Evolutionary conservation across 2,113 vertebrate species (phyloP), one percentile per base, ranked within the genome.

Genomic region (Prionailurus viverrinus): DNA sequence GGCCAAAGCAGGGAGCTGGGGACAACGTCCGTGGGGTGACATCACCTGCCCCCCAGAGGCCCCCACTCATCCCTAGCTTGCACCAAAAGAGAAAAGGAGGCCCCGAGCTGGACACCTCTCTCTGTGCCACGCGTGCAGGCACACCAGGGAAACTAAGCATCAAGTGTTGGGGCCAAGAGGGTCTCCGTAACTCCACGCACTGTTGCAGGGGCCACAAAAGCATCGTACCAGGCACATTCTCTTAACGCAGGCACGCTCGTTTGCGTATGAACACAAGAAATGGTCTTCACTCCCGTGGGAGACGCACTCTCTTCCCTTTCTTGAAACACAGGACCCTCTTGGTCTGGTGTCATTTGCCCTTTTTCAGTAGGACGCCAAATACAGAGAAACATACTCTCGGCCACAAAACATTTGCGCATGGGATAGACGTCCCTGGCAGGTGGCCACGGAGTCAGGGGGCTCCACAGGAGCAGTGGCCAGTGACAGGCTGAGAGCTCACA

Each of bases 401-500:
- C 41, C n/a, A 36, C 18, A 45, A 63, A 68, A 48, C 11, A 51
- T 33, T 48, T 1, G 0, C 41, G 71, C 53, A 4, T 7, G 1
- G 4, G 41, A 29, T 2, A n/a, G 94, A n/a, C 15, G 10, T 21
- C 7, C n/a, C 82, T 53, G 41, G 82, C 53, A 29, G 58, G 55
- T 4, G 66, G 80, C 89, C 8, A 4, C 4, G 51, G 73, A 45
- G 33, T 15, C 66, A 0, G 39, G 33, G 66, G 13, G 33, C 41
- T 23, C 89, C 87, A 7, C 0, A 0, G n/a, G 51, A 36, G 36
- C 78, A 16, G 51, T 1, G 10, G 51, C 10, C 0, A 0, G 31
- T 7, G 74, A 48, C 10, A 1, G 15, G 48, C 45, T 7, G 86
- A 53, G 13, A 7, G 27, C 19, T 25, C 74, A 33, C 0, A 1